These are phyloP conservation scores for Chrysaora quinquecirrha DNA, from an alignment of 30 jellyfish, hydroid and myxozoan genomes.

Conservation along the genomic window DNA sequence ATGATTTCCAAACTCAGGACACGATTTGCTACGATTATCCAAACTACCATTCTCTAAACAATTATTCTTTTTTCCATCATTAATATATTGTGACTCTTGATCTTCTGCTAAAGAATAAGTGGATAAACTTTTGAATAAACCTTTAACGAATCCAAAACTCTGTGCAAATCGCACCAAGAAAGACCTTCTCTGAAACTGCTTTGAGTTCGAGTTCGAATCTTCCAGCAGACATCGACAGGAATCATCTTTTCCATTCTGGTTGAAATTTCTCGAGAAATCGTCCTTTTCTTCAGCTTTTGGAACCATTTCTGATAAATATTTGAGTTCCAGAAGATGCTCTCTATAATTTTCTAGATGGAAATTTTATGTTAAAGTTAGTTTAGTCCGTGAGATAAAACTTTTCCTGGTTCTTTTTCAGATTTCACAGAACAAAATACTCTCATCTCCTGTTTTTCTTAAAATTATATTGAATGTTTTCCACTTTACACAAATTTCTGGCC, in stretches of 20 bases:
- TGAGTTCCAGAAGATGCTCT: not conserved
- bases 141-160: constrained; percentile 39
- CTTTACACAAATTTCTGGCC: no score
- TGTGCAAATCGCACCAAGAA: constrained; percentile 20
- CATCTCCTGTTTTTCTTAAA: no score
- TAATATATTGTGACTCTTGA: not conserved
- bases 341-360: not conserved
- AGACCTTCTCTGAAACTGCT: not conserved
- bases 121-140: not conserved
- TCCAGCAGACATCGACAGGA: constrained; percentile 8
- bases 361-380: no score
- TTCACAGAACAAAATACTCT: no score
- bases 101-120: not conserved
- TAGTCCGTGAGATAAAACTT: no score
- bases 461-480: no score
- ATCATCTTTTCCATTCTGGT: not conserved
- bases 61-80: not conserved
- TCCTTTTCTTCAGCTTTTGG: constrained; percentile 12
- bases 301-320: constrained; percentile 1
- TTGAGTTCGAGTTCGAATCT: not conserved
- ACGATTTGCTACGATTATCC: not conserved
- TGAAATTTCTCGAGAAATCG: not conserved
- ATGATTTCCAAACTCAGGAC: not conserved
- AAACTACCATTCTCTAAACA: not conserved
- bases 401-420: no score